Evolutionary conservation across 2,797 vertebrate species (phyloP), one percentile per base, ranked within the genome.

Genomic region (Melopsittacus undulatus): DNA sequence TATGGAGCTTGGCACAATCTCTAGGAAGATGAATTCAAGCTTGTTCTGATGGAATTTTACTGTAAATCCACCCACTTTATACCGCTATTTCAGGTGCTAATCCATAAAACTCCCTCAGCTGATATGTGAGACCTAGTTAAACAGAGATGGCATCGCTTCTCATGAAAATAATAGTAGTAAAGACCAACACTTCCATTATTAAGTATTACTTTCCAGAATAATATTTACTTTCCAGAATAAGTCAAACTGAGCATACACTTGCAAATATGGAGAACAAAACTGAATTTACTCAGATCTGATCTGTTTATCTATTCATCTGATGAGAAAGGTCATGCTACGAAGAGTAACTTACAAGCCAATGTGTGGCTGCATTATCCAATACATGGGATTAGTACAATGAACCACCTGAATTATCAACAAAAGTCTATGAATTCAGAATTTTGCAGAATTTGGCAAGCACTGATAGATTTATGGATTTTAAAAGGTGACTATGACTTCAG

Each of bases 361-460:
- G 40, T 38, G 23, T 23, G 24, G 3, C 22, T 61, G 10, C 18
- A 62, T 64, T 81, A 38, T 15, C 2, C 11, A 72, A 13, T 10
- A 12, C 0, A 3, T 13, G 7, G 5, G 5, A 26, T 75, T 57
- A 32, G 19, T 45, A 36, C 36, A 27, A 64, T 27, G 9, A 85
- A 11, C 12, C 6, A 51, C 6, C 7, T 0, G 0, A 66, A 62
- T 49, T 51, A 48, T 51, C 15, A 48, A 15, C 7, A 75, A 6
- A 38, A 48, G 3, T 52, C 13, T 56, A 6, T 69, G 9, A 54
- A 30, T 79, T 24, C 15, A 72, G 32, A 51, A 0, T 36, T 90
- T 89, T 52, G 57, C 59, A 54, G 32, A 70, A 77, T 76, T 61
- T 85, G 23, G 8, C 32, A 52, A 43, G 13, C 7, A 64, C 4